Conservation (phyloP, 2,113 vertebrate species). For the Piaya cayana region DNA sequence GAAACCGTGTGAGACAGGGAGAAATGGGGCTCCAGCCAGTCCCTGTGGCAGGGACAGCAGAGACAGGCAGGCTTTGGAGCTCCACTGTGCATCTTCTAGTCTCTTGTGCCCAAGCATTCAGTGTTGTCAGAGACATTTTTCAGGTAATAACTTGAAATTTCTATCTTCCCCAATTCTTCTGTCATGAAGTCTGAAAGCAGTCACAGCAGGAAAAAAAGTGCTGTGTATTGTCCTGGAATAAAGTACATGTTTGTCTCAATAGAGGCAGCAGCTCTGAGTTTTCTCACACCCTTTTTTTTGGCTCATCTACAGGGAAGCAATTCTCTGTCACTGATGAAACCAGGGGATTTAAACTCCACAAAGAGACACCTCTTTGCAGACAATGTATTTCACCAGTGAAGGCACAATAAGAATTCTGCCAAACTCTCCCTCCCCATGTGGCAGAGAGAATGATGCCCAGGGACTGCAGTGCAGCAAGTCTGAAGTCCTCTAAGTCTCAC, state of each 20-base stretch:
- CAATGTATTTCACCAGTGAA: background rate
- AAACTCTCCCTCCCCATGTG: background rate
- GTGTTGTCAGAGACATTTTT: background rate
- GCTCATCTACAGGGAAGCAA: background rate
- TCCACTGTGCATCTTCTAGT: background rate
- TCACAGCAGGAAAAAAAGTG: background rate
- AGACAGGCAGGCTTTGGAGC: background rate
- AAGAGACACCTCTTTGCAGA: background rate
- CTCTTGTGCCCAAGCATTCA: background rate
- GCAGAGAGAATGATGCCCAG: background rate
- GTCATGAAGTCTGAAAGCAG: background rate
- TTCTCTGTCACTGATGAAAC: background rate
- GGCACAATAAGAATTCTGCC: background rate
- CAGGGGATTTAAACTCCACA: background rate
- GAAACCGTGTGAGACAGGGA: background rate
- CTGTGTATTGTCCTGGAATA: background rate
- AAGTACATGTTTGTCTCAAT: background rate
- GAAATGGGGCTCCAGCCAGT: background rate
- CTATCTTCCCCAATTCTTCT: background rate
- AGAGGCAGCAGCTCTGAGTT: background rate
- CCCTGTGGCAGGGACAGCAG: background rate
- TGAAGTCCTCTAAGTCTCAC: background rate
- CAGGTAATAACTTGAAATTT: background rate
- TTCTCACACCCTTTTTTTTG: background rate
- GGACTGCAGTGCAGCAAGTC: background rate